These are phyloP conservation scores for Tetraodon nigroviridis DNA, from an alignment of 2,113 vertebrate genomes.

Conservation along the genomic window DNA sequence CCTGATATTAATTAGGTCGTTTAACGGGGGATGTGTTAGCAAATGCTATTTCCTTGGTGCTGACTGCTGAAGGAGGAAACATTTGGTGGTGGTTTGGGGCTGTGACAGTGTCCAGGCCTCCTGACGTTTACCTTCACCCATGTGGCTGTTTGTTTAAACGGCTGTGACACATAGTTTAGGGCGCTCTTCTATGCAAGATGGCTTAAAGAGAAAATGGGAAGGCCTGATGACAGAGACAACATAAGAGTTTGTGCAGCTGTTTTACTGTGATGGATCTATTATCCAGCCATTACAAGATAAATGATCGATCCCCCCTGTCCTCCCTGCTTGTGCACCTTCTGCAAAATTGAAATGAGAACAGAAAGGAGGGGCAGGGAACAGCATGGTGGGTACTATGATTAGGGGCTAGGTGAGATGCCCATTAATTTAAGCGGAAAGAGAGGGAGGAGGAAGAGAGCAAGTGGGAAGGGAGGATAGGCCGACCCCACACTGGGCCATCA, in stretches of 20 bases:
- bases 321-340: constrained; percentile 68
- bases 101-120: constrained; percentile 26
- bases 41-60: constrained; percentile 20
- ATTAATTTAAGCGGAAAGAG: constrained; percentile 85
- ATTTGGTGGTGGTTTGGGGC: constrained; percentile 37
- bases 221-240: constrained; percentile 71
- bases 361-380: constrained; percentile 84
- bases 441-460: constrained; percentile 31
- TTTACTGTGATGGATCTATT: constrained; percentile 99
- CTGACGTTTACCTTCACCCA: constrained; percentile 51
- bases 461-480: constrained; percentile 75
- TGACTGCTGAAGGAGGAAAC: constrained; percentile 32
- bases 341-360: constrained; percentile 99
- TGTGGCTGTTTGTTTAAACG: constrained; percentile 55
- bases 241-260: constrained; percentile 85
- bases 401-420: constrained; percentile 86
- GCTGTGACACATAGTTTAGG: constrained; percentile 46
- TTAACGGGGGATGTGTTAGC: constrained; percentile 1
- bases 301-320: constrained; percentile 95
- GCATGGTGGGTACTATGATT: constrained; percentile 81
- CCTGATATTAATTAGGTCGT: constrained; percentile 4
- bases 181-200: constrained; percentile 46
- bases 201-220: constrained; percentile 63
- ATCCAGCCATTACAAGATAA: constrained; percentile 99
- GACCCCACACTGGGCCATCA: constrained; percentile 85